phyloP scores from a whole-genome alignment of 2,888 invertebrate species.

The Eilema caniola region DNA sequence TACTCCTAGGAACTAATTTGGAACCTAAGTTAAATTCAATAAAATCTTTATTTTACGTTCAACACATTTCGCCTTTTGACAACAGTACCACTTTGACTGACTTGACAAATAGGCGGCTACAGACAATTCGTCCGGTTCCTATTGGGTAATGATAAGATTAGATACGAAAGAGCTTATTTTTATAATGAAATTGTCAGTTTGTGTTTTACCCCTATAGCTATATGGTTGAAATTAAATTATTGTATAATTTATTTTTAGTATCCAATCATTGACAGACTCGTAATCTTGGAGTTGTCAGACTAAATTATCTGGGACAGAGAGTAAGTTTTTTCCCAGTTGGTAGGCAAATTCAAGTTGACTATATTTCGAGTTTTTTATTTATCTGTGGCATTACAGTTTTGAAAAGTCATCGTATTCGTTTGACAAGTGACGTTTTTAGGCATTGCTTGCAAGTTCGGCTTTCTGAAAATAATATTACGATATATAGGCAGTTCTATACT shows the following conservation, averaged over 20 bases:
- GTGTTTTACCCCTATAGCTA: rapidly evolving
- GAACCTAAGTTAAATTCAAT: conserved; percentile 56
- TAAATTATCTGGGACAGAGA: neutral
- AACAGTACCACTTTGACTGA: conserved; percentile 63
- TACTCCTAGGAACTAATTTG: conserved; percentile 68
- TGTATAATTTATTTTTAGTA: neutral
- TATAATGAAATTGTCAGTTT: conserved; percentile 3
- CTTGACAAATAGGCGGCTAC: conserved; percentile 66
- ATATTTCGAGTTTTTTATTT: conserved; percentile 16
- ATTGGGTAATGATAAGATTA: conserved; percentile 63
- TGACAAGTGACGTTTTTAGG: conserved; percentile 40
- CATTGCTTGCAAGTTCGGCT: conserved; percentile 46
- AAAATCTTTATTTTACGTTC: conserved; percentile 54
- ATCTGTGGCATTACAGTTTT: conserved; percentile 36
- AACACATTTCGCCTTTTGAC: conserved; percentile 75
- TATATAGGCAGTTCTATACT: neutral
- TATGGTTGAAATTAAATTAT: conserved; percentile 23
- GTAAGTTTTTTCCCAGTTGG: neutral
- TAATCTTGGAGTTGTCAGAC: conserved; percentile 27
- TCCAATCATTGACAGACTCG: conserved; percentile 49
- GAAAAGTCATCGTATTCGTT: conserved; percentile 42
- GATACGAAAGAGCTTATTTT: conserved; percentile 15
- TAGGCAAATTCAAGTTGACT: neutral
- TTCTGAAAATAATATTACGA: conserved; percentile 17
- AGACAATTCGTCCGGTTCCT: conserved; percentile 77